Base-by-base conservation (phyloP, 2,113 vertebrate genomes). In the Bambusicola thoracicus region DNA sequence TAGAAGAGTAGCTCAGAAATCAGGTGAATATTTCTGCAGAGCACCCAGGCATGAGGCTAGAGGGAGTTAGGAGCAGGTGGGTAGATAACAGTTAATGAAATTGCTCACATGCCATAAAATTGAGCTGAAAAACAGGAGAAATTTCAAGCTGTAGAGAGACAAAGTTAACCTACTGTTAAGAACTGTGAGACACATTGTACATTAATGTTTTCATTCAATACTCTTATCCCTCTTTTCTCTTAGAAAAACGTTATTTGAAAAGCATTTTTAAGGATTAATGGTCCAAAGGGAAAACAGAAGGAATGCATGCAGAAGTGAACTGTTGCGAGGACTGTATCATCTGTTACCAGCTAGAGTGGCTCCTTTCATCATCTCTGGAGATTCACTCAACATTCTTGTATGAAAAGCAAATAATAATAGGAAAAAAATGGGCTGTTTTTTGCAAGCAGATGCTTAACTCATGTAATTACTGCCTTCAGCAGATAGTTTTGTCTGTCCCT, bases 391-490 rank as follows among this genome's bases (percentile, higher is more conserved):
- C 53, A 48, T 74, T 89, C 44, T 89, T 14, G 25, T 30, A 87
- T 10, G 30, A 80, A 91, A 85, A 76, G 19, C 7, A 90, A 92
- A 92, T 77, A 49, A 62, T 24, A 53, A 53, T 29, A 30, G 51
- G 8, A 29, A 70, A 59, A 59, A 88, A 69, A 66, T 6, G 55
- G 46, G 29, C 25, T 92, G 46, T 1, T 62, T 89, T 93, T 74
- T 27, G 21, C 38, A 82, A 94, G 49, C 81, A 89, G 75, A 81
- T 87, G 75, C 29, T 81, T 81, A 87, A 72, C 34, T 87, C 21
- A 17, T 69, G 22, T 62, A 87, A 89, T 76, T 72, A 76, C 36
- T 91, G 49, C 68, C 63, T 89, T 90, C 44, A 76, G 70, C 43
- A 76, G 55, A 59, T 58, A 89, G 63, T 38, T 91, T 73, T 87